A percentile compares a stretch with the other conserved stretches of the same genome.
Evolutionary conservation across 1,140 invertebrate genomes (phyloP).

Genomic region (Danaus plexippus): DNA sequence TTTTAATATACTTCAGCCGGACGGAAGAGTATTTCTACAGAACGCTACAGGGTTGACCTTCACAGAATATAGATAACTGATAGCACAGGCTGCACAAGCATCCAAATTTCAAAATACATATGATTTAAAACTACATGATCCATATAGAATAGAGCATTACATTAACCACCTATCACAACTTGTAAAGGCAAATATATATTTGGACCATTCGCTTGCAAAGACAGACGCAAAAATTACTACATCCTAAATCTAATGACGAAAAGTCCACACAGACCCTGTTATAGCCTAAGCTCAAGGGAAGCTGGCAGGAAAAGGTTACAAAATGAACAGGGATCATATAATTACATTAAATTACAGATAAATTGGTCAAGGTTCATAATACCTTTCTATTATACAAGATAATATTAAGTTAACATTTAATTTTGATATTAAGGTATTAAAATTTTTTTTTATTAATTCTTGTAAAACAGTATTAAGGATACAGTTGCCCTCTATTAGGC

Average conservation of each 20-base stretch:
- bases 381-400: too few species aligned
- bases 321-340: too few species aligned
- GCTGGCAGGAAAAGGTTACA: constrained; percentile 8
- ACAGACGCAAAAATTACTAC: constrained; percentile 17
- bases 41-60: neutral
- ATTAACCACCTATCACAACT: constrained; percentile 62
- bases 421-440: too few species aligned
- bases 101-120: constrained; percentile 14
- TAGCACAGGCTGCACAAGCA: constrained; percentile 12
- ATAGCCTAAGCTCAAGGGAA: constrained; percentile 19
- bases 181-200: constrained; percentile 58
- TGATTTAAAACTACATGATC: constrained; percentile 22
- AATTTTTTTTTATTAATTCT: too few species aligned
- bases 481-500: too few species aligned
- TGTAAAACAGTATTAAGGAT: too few species aligned
- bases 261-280: constrained; percentile 10
- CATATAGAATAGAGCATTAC: constrained; percentile 32
- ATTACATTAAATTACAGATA: too few species aligned
- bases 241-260: constrained; percentile 1
- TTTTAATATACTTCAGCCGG: too few species aligned
- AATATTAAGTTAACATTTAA: too few species aligned
- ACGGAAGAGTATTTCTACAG: too few species aligned
- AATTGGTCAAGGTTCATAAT: too few species aligned
- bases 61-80: constrained; percentile 12
- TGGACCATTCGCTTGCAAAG: constrained; percentile 61